phyloP scores from a whole-genome alignment of 1,140 invertebrate genomes.

The Thaumatotibia leucotreta region DNA sequence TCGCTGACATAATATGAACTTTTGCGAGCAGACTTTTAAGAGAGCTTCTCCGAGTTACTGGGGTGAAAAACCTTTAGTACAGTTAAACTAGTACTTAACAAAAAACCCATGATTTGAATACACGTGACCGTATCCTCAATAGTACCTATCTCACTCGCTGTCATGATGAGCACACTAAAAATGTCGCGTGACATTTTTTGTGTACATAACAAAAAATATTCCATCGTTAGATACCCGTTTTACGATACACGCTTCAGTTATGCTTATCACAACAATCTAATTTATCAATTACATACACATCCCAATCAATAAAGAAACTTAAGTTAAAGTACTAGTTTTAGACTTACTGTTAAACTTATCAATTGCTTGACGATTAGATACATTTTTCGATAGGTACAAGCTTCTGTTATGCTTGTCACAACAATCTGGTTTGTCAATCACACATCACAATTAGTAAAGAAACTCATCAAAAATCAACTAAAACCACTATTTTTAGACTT shows the following conservation, averaged over 20 bases:
- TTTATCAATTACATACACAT: no score
- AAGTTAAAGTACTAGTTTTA: no score
- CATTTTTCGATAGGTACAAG: not conserved
- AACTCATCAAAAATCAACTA: not conserved
- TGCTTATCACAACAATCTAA: constrained; percentile 10
- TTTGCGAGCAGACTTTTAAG: no score
- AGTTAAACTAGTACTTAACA: not conserved
- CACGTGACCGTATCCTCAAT: not conserved
- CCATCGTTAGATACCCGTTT: not conserved
- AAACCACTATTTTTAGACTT: not conserved
- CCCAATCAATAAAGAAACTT: no score
- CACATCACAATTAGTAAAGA: not conserved
- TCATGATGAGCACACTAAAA: not conserved
- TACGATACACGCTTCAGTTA: not conserved
- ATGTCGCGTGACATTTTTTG: not conserved
- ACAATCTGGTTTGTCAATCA: not conserved
- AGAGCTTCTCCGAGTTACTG: not conserved
- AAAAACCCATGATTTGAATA: not conserved
- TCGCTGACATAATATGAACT: no score
- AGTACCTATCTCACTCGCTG: not conserved
- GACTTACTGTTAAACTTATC: no score
- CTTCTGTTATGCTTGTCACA: constrained; percentile 7
- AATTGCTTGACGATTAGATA: no score
- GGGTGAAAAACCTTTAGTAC: not conserved
- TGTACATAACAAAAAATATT: not conserved